These are phyloP conservation scores for Phalloptychus januarius DNA, from an alignment of 2,797 vertebrate species.

Conservation along the genomic window DNA sequence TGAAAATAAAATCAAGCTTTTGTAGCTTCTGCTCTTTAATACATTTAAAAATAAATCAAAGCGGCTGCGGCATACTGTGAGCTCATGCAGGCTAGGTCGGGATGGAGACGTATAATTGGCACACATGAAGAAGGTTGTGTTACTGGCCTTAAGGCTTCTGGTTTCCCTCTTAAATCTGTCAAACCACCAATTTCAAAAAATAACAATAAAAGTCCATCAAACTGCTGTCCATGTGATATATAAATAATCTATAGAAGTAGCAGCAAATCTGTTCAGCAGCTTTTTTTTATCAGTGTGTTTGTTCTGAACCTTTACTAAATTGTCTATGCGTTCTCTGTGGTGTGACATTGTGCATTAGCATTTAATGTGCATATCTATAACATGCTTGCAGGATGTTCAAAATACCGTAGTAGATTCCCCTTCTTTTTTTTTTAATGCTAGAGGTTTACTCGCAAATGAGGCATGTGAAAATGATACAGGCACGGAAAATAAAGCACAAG, in stretches of 20 bases:
- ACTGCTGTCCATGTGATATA: conserved; percentile 57
- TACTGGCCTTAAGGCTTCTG: conserved; percentile 74
- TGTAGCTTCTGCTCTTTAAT: conserved; percentile 40
- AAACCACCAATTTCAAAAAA: conserved; percentile 40
- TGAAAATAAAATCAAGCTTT: conserved; percentile 1
- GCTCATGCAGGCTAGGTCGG: conserved; percentile 66
- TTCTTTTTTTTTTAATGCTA: conserved; percentile 34
- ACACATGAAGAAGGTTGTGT: conserved; percentile 56
- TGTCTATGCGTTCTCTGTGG: conserved; percentile 35
- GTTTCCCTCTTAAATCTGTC: conserved; percentile 61
- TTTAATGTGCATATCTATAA: conserved; percentile 56
- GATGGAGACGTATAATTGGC: conserved; percentile 65
- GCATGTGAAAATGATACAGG: conserved; percentile 63
- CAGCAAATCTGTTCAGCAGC: conserved; percentile 68
- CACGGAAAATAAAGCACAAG: conserved; percentile 61
- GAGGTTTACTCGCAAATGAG: conserved; percentile 63
- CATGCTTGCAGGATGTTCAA: conserved; percentile 63
- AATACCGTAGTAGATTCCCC: conserved; percentile 46
- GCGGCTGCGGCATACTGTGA: conserved; percentile 66
- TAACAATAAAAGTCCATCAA: conserved; percentile 1
- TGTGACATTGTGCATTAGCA: conserved; percentile 51
- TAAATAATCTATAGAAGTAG: conserved; percentile 64
- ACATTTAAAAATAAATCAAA: conserved; percentile 69
- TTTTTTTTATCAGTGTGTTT: conserved; percentile 47
- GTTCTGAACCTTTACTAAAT: conserved; percentile 33